Base-by-base conservation (phyloP, 2,113 vertebrate species). In the Nestor notabilis region DNA sequence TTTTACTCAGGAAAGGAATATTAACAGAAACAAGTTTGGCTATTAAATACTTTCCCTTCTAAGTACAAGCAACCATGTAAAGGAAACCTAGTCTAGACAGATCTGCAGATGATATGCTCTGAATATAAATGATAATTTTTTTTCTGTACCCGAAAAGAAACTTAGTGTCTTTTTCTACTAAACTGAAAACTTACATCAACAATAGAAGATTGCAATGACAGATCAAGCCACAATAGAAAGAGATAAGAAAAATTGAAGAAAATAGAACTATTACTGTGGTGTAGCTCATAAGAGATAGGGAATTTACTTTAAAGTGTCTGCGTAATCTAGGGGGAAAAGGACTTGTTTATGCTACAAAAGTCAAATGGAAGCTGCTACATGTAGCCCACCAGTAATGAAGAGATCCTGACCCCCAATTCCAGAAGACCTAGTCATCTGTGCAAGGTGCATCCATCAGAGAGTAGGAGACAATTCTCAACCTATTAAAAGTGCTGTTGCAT, bases 291-390 rank as follows among this genome's bases (percentile, higher is more conserved):
- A 61, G 58, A 71, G 35, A 8, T 33, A 56, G n/a, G 17, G 50
- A 71, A 66, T 88, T 75, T 33, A 46, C 18, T 9, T 82, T 79
- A 55, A 52, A 79, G 28, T 19, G 0, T 63, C 11, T 58, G 5
- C 3, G 0, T 68, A 33, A 47, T 71, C 4, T 55, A 31, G 2
- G 7, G 23, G 6, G 5, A 13, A 60, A 41, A 68, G 4, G 13
- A 83, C 25, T 63, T 7, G 14, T 50, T 79, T 43, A 11, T 65
- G 33, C 52, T 79, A 24, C 27, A 35, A 27, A 66, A 66, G 9
- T 78, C 7, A 87, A 87, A 28, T 31, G 33, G 90, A 93, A 78
- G 27, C 33, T 82, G 23, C 46, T 93, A 13, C 35, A 31, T 64
- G 11, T 29, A 47, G 43, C 20, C 25, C 44, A 18, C 15, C 15